Evolutionary conservation across 2,797 vertebrate genomes (phyloP), one percentile per base, ranked within the genome.

Genomic region (Lerista edwardsae): DNA sequence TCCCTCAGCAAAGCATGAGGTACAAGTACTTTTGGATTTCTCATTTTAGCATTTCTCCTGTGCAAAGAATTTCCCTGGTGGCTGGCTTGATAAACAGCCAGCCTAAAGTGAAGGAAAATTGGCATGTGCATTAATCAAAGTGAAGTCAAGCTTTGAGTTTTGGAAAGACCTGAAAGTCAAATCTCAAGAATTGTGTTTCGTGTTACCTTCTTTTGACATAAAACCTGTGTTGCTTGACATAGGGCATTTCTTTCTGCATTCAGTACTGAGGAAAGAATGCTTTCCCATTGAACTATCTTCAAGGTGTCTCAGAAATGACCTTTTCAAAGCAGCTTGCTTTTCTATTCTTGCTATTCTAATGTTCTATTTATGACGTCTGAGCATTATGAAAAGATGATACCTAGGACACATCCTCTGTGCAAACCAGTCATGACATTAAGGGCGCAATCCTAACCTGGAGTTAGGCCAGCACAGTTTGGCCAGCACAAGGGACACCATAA

Each of bases 91-190:
- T 62, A 39, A 82, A 82, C 9, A 72, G 34, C 4, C 41, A 21
- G 34, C 21, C 23, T 75, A 64, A 82, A 51, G 27, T 85, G 72
- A 85, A 77, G 73, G 57, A 64, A 86, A 82, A 82, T 19, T 82
- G 74, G 79, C 57, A 82, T 75, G 75, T 10, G 3, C 36, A 34
- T 85, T 67, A 31, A 55, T 41, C 29, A 74, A 75, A 75, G 77
- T 27, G 4, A 19, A 29, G 51, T 10, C 47, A 71, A n/a, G 36
- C 23, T 61, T n/a, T 62, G 39, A 75, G 41, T 72, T 72, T n/a
- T 19, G n/a, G 67, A 64, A 44, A 34, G 19, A 68, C 36, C 55
- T 44, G 78, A 68, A 75, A 75, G 36, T 21, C 36, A 57, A 71
- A 39, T 71, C 19, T 21, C 41, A 55, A 72, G 7, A 64, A 71